Conservation (phyloP, 2,113 vertebrate species). For the Rutilus rutilus region DNA sequence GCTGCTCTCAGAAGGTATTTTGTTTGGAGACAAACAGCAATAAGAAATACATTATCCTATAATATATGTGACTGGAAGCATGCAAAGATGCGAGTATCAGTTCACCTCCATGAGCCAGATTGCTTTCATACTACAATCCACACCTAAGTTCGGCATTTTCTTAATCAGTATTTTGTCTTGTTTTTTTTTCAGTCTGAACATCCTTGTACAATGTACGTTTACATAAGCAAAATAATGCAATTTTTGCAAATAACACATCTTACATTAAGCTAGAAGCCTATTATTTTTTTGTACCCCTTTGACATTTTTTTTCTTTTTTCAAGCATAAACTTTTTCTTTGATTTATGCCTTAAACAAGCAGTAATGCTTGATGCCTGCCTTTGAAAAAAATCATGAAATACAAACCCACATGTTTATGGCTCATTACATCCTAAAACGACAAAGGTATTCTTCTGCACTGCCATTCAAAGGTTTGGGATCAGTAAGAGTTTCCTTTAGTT, state of each 20-base stretch:
- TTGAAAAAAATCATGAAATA: not conserved
- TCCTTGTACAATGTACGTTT: not conserved
- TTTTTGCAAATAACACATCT: not conserved
- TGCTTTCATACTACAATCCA: constrained; percentile 13
- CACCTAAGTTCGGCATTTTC: not conserved
- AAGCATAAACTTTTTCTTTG: not conserved
- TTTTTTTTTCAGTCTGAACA: not conserved
- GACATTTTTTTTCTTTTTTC: not conserved
- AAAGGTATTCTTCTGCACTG: not conserved
- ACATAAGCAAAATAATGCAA: not conserved
- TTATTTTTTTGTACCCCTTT: not conserved
- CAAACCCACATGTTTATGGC: not conserved
- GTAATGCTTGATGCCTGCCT: not conserved
- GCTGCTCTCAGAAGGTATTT: constrained; percentile 1
- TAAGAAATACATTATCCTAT: constrained; percentile 5
- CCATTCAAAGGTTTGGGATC: not conserved
- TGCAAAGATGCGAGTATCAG: not conserved
- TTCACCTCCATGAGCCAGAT: not conserved
- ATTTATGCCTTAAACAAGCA: not conserved
- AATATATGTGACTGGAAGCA: not conserved
- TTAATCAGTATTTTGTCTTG: constrained; percentile 1
- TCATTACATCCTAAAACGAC: not conserved
- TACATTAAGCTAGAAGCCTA: not conserved
- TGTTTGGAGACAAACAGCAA: constrained; percentile 4
- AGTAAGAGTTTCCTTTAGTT: not conserved